Conservation (phyloP, 2,888 invertebrate species). For the Aquatica leii region DNA sequence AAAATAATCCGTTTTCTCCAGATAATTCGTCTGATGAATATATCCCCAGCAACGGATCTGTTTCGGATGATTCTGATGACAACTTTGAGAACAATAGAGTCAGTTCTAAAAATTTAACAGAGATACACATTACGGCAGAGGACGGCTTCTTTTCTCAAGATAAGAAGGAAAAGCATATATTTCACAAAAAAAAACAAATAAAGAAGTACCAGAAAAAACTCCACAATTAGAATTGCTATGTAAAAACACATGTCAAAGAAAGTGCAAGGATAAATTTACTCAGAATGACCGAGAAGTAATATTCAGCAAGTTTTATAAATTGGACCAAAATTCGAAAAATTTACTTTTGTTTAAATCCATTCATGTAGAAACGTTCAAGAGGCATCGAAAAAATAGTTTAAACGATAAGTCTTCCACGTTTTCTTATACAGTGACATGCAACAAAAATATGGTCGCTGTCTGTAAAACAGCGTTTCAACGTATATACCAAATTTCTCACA, state of each 20-base stretch:
- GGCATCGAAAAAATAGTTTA: neutral
- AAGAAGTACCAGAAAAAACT: neutral
- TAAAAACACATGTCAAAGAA: neutral
- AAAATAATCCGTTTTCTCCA: no score
- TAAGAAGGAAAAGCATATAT: neutral
- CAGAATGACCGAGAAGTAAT: neutral
- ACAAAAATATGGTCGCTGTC: no score
- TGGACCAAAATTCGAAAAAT: constrained; percentile 3
- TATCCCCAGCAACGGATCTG: no score
- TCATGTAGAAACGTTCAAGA: no score
- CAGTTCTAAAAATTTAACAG: no score
- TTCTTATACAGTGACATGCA: neutral
- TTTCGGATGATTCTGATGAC: no score
- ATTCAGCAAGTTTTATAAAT: neutral
- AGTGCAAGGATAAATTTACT: neutral
- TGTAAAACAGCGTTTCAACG: no score
- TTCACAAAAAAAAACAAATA: neutral
- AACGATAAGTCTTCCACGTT: neutral
- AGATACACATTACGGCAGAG: no score
- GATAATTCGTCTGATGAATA: no score
- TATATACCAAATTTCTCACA: no score
- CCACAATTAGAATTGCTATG: neutral
- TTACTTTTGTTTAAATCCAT: neutral
- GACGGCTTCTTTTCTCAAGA: no score
- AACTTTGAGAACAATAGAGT: no score